phyloP scores from a whole-genome alignment of 2,113 vertebrate species.

The Genyomyrus donnyi region DNA sequence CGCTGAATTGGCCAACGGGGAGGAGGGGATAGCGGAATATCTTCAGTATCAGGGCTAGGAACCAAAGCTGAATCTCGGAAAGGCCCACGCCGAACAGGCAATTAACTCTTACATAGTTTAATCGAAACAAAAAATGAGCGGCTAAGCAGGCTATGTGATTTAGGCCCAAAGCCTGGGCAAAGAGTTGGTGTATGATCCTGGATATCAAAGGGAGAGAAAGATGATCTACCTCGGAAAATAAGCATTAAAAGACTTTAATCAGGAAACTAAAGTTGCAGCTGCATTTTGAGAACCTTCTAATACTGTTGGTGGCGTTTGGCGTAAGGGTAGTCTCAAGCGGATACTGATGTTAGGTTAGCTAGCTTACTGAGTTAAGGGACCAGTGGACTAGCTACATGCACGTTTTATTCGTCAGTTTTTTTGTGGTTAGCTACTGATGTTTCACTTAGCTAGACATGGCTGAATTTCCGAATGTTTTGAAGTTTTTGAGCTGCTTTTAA shows the following conservation, averaged over 20 bases:
- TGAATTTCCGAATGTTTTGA: neutral
- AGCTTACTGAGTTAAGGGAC: neutral
- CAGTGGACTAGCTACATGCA: neutral
- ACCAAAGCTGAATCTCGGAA: slow-evolving; percentile 14
- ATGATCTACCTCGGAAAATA: slow-evolving; percentile 9
- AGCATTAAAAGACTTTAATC: neutral
- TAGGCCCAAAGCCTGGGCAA: slow-evolving; percentile 50
- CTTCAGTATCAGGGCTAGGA: neutral
- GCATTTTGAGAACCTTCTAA: neutral
- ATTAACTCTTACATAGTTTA: neutral
- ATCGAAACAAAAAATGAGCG: neutral
- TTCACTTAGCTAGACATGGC: neutral
- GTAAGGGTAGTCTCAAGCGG: neutral
- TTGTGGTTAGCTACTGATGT: neutral
- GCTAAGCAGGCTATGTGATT: neutral
- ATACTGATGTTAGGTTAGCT: neutral
- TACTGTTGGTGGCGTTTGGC: neutral
- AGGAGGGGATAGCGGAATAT: slow-evolving; percentile 33
- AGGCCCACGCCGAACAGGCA: neutral
- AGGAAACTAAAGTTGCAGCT: neutral
- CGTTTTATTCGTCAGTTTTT: neutral
- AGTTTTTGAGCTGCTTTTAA: neutral
- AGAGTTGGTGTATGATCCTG: slow-evolving; percentile 30
- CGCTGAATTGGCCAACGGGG: slow-evolving; percentile 31
- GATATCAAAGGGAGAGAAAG: neutral